A percentile compares a stretch with the other conserved stretches of the same genome.
phyloP scores from a whole-genome alignment of 2,888 invertebrate genomes.

The Diarsia mendica region DNA sequence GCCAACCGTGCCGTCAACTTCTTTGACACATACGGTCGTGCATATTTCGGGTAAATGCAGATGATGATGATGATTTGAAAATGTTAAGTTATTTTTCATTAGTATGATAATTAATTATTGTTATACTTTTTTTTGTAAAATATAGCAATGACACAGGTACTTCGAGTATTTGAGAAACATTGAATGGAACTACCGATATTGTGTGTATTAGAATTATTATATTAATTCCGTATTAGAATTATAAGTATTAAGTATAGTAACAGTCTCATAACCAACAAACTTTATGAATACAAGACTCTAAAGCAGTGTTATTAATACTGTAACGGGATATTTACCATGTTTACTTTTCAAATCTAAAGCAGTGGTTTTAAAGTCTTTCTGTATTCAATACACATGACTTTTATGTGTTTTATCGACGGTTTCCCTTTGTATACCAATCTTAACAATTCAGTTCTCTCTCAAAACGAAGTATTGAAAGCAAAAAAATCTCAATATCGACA shows the following conservation, averaged over 20 bases:
- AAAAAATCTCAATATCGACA: slow-evolving; percentile 75
- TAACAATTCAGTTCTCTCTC: slow-evolving; percentile 56
- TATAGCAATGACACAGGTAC: neutral
- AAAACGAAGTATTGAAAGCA: slow-evolving; percentile 69
- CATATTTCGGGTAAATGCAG: neutral
- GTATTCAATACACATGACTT: slow-evolving; percentile 3
- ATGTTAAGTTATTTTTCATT: neutral
- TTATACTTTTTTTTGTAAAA: neutral
- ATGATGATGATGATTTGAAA: neutral
- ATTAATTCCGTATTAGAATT: too few relatives aligned
- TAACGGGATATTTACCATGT: too few relatives aligned
- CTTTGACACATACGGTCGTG: neutral
- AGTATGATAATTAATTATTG: neutral
- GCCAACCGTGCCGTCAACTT: neutral
- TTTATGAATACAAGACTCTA: neutral
- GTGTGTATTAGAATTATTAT: too few relatives aligned
- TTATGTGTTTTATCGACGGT: slow-evolving; percentile 12
- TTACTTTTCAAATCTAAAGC: too few relatives aligned
- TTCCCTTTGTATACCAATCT: slow-evolving; percentile 43
- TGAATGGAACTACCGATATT: neutral
- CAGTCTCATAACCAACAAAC: neutral
- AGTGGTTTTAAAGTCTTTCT: too few relatives aligned
- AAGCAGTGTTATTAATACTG: too few relatives aligned
- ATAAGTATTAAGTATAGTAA: neutral
- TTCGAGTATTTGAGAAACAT: neutral